A percentile compares a stretch with the other conserved stretches of the same genome.
Evolutionary conservation across 37 sponge, comb jelly and placozoan species (phyloP).

Genomic region (Diacarnus erythraeanus): DNA sequence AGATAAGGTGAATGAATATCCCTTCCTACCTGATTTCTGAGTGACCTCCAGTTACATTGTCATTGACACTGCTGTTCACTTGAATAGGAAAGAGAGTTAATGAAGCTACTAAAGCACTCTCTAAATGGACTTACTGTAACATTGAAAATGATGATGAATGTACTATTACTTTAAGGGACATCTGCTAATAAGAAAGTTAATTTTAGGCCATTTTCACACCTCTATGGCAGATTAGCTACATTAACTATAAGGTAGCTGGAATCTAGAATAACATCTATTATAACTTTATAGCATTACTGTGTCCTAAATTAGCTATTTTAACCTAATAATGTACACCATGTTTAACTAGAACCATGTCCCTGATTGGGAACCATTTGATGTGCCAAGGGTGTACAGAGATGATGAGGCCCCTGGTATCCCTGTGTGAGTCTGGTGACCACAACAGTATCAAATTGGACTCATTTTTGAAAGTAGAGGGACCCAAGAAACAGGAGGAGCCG

Average conservation of each 20-base stretch:
- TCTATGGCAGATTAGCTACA: neutral
- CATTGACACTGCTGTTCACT: too few species aligned
- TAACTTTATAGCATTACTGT: neutral
- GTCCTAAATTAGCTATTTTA: neutral
- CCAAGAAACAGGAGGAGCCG: neutral
- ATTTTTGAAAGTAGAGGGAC: neutral
- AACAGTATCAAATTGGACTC: neutral
- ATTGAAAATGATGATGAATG: too few species aligned
- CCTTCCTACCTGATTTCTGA: neutral
- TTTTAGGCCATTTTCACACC: neutral
- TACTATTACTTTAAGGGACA: too few species aligned
- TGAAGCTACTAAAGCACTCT: too few species aligned
- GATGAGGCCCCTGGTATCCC: slow-evolving; percentile 23
- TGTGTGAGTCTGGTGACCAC: neutral
- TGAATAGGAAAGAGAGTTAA: too few species aligned
- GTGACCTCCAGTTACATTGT: too few species aligned
- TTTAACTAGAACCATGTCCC: slow-evolving; percentile 44
- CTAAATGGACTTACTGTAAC: too few species aligned
- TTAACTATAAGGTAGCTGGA: neutral
- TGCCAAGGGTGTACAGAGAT: slow-evolving; percentile 51
- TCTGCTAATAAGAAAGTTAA: too few species aligned
- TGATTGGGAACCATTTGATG: slow-evolving; percentile 52
- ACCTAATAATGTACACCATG: neutral
- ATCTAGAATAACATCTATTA: neutral
- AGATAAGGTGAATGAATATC: slow-evolving; percentile 31